Base-by-base conservation (phyloP, 1,140 invertebrate genomes). In the Aphis gossypii region DNA sequence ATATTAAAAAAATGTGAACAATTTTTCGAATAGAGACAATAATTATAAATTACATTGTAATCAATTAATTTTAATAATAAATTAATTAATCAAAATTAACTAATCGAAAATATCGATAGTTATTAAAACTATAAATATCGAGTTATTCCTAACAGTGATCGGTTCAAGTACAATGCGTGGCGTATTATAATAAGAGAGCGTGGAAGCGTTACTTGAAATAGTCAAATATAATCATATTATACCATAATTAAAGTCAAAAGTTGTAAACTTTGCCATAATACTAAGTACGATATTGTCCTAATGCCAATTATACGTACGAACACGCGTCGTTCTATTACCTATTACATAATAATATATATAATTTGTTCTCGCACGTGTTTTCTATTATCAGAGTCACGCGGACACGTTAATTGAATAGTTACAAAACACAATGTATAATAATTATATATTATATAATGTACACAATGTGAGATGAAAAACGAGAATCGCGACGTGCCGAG, bases 371-470 rank as follows among this genome's bases (percentile, higher is more conserved):
- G 30, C 60, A n/a, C 60, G 60, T 76, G 30, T n/a, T 18, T 76
- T 76, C 30, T 76, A 76, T 76, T 76, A 35, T 76, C 60, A 76
- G 30, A 76, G 60, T 76, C 60, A 76, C 60, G 60, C 60, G 60
- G 60, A 76, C 60, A 76, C 60, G 60, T 76, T 76, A 76, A 76
- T 68, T 76, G 60, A 76, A 76, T 76, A 76, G 60, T 76, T n/a
- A 76, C 11, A n/a, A 76, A 76, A 76, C n/a, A 76, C 60, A 76
- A 76, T 35, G 60, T 76, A 18, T 76, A 76, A 76, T n/a, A 18
- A 76, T 76, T n/a, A 76, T 68, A n/a, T n/a, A 68, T 68, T 68
- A 68, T 76, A 76, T 76, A 76, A 76, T 76, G 60, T 76, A 76
- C 14, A 76, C 30, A 76, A 76, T 76, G n/a, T 18, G 14, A 76